phyloP scores from a whole-genome alignment of 92 coral and sea anemone genomes.

The Montipora capitata region DNA sequence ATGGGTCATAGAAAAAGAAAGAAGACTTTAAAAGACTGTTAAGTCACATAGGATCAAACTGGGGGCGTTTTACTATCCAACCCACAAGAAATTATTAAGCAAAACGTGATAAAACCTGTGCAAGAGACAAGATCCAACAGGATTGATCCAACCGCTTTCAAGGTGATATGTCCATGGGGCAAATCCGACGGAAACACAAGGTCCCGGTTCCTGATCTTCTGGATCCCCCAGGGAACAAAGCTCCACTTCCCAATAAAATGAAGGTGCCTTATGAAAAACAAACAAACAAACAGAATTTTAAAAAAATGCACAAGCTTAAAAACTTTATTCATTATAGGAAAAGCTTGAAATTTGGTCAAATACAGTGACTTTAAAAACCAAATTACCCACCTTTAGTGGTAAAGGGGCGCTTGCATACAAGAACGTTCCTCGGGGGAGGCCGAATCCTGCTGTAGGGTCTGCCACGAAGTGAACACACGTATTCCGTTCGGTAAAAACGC shows the following conservation, averaged over 20 bases:
- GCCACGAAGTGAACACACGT: conserved; percentile 86
- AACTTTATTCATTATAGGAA: no score
- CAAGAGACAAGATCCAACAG: conserved; percentile 91
- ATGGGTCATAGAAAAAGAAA: no score
- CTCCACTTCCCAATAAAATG: conserved; percentile 98
- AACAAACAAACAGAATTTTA: not conserved
- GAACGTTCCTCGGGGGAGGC: conserved; percentile 90
- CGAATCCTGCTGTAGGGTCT: conserved; percentile 71
- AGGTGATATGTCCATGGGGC: conserved; percentile 78
- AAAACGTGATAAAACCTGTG: conserved; percentile 79
- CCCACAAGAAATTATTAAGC: not conserved
- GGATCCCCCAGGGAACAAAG: conserved; percentile 82
- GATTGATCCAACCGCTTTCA: conserved; percentile 86
- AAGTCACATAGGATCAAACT: no score
- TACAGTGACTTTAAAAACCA: not conserved
- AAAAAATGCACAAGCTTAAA: not conserved
- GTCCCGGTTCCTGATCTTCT: conserved; percentile 74
- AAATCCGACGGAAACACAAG: conserved; percentile 91
- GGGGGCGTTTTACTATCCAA: no score
- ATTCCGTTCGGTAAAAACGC: conserved; percentile 91
- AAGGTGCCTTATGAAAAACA: conserved; percentile 76
- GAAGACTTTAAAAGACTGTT: no score
- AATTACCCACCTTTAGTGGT: conserved; percentile 79
- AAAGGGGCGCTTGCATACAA: conserved; percentile 85
- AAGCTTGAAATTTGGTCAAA: not conserved